Evolutionary conservation across 2,797 vertebrate genomes (phyloP).

Genomic region (Neopelma chrysocephalum): DNA sequence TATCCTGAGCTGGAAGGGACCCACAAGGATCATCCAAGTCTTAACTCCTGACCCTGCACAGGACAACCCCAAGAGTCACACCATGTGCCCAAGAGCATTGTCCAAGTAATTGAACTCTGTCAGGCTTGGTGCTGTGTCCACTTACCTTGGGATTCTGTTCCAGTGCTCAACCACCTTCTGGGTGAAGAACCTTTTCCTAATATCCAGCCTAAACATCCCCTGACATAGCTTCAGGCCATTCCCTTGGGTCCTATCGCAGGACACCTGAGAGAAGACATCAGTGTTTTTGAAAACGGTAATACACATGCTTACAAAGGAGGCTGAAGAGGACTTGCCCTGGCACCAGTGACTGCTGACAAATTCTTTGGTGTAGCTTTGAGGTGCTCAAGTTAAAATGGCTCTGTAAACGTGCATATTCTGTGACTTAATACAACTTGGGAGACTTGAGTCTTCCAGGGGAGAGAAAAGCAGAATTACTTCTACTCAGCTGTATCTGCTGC

Average conservation of each 20-base stretch:
- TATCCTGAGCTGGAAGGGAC: background rate
- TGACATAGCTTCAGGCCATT: background rate
- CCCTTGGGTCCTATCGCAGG: fast-evolving
- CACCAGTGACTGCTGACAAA: background rate
- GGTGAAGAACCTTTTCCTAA: background rate
- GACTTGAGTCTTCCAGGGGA: background rate
- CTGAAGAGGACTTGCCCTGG: background rate
- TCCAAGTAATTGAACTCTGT: background rate
- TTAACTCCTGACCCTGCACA: background rate
- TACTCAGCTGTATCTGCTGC: background rate
- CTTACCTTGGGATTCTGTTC: background rate
- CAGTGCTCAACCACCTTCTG: background rate
- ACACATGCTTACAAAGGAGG: background rate
- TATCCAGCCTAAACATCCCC: background rate
- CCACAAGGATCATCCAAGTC: background rate
- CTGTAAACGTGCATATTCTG: background rate
- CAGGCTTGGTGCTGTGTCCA: background rate
- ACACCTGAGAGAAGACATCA: no score
- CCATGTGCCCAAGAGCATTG: background rate
- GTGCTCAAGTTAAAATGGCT: background rate
- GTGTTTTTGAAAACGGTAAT: background rate
- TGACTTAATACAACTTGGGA: background rate
- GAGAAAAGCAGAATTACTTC: background rate
- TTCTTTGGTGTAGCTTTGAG: background rate
- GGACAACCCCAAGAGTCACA: background rate